Evolutionary conservation across 1,140 invertebrate species (phyloP).

Genomic region (Scaptodrosophila lebanonensis): DNA sequence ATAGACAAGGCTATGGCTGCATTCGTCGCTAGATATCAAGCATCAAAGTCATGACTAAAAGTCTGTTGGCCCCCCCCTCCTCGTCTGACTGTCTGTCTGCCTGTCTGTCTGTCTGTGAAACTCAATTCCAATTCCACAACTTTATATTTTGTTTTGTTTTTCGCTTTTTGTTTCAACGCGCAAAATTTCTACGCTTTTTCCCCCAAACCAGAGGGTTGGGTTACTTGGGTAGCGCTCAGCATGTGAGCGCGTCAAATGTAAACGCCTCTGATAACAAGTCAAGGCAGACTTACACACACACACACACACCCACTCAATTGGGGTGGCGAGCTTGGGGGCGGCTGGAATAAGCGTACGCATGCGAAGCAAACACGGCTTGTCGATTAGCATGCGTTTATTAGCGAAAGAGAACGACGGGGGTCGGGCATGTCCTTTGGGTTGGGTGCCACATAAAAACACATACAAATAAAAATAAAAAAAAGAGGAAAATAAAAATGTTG

Average conservation of each 20-base stretch:
- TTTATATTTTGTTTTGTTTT: slow-evolving; percentile 14
- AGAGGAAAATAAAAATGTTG: too few species aligned
- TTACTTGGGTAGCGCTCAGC: too few species aligned
- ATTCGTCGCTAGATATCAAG: too few species aligned
- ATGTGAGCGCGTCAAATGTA: not conserved
- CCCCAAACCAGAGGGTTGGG: too few species aligned
- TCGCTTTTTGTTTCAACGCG: not conserved
- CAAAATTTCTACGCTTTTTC: too few species aligned
- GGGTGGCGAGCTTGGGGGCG: not conserved
- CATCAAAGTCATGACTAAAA: too few species aligned
- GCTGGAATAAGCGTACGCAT: not conserved
- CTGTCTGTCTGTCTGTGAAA: slow-evolving; percentile 5
- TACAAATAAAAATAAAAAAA: slow-evolving; percentile 9
- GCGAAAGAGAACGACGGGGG: not conserved
- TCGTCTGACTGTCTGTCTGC: not conserved
- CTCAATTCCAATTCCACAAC: slow-evolving; percentile 16
- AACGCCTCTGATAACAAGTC: slow-evolving; percentile 18
- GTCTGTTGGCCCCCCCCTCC: too few species aligned
- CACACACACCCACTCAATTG: not conserved
- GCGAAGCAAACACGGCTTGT: slow-evolving; percentile 1
- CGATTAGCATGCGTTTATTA: slow-evolving; percentile 15
- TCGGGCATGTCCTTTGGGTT: too few species aligned
- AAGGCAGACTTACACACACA: not conserved
- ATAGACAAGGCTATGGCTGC: slow-evolving; percentile 6
- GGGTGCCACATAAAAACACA: slow-evolving; percentile 20